Base-by-base conservation (phyloP, 2,113 vertebrate genomes). In the Ceyx margarethae region DNA sequence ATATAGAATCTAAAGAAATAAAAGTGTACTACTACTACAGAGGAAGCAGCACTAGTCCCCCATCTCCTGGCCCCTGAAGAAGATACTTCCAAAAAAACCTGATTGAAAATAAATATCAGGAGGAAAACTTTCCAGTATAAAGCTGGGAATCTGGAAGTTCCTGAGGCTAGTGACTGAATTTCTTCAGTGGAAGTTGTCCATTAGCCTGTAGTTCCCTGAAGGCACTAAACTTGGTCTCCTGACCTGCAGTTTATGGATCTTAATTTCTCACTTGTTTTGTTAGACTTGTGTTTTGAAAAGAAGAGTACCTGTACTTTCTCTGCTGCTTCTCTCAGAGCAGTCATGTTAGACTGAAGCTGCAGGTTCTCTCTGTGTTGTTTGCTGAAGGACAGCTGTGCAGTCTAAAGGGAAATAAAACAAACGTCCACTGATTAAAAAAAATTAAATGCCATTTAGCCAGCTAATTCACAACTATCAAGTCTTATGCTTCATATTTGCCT, bases 321-420 rank as follows among this genome's bases (percentile, higher is more conserved):
- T 94, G 97, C 95, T 72, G 93, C 77, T 79, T 97, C 93, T 77
- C 9, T 94, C 81, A 98, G 93, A 48, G 95, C 77, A 10, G 64
- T 60, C 85, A 96, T 93, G 82, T 97, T 91, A 79, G 89, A 94
- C 33, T 74, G 87, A 54, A 98, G 88, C 48, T 92, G 93, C 16
- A 51, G 51, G 83, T 98, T 98, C 91, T 98, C 97, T 69, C 97
- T 90, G 20, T 87, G 43, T 78, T 97, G 94, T 37, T 95, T 97
- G 51, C 96, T 97, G 21, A 97, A 90, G 81, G 92, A 96, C 58
- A 96, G 58, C 56, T 95, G 94, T 33, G 93, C 31, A 66, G 82
- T 94, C 98, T 98, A 94, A 69, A 77, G 50, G 48, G 20, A 22
- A 85, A 68, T 29, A 54, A 85, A 88, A 76, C 10, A 67, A 65